Conservation (phyloP, 1,140 invertebrate genomes). For the Euwallacea fornicatus region DNA sequence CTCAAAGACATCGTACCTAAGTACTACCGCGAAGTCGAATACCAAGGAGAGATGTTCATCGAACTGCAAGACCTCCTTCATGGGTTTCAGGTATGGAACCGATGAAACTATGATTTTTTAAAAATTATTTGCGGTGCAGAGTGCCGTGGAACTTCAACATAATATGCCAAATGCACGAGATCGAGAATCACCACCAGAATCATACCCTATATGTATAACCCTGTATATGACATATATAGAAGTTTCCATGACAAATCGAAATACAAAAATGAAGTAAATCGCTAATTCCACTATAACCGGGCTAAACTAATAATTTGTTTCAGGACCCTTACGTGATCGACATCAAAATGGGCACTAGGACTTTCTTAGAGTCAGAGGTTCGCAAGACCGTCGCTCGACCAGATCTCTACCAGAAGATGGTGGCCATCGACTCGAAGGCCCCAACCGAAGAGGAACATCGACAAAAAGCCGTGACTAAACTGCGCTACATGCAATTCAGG, state of each 20-base stretch:
- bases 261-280: no score
- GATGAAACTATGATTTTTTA: no score
- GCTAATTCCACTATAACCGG: no score
- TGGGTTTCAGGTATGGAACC: conserved; percentile 64
- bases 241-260: no score
- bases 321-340: conserved; percentile 88
- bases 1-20: conserved; percentile 79
- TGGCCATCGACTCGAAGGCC: conserved; percentile 84
- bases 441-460: conserved; percentile 82
- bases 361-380: conserved; percentile 93
- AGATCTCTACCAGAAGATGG: conserved; percentile 91
- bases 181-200: no score
- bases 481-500: conserved; percentile 94
- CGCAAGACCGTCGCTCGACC: conserved; percentile 74
- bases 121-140: no score
- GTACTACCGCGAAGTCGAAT: conserved; percentile 84
- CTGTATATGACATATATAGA: no score
- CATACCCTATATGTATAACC: no score
- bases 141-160: no score
- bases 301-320: conserved; percentile 28
- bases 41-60: conserved; percentile 85
- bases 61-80: conserved; percentile 87
- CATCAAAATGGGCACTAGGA: conserved; percentile 89
- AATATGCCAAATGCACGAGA: no score
- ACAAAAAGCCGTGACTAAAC: conserved; percentile 81